phyloP scores from a whole-genome alignment of 2,113 vertebrate genomes.

The Psilopogon haemacephalus region DNA sequence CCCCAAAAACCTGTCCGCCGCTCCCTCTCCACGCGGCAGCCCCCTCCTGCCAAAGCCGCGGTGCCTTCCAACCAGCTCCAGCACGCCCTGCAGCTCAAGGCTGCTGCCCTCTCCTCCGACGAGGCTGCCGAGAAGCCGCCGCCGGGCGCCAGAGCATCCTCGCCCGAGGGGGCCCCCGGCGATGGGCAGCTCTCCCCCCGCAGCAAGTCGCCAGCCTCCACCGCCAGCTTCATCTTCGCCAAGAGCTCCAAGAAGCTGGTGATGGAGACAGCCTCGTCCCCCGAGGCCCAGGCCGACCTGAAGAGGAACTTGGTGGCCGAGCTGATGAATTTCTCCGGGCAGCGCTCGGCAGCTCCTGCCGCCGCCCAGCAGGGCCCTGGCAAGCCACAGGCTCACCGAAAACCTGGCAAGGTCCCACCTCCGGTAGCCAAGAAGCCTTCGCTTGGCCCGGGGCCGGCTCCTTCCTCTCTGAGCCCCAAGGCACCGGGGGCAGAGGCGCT shows the following conservation, averaged over 20 bases:
- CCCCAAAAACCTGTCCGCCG: conserved; percentile 89
- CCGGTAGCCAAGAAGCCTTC: conserved; percentile 91
- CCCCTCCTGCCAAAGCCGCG: conserved; percentile 40
- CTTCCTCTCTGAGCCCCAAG: conserved; percentile 8
- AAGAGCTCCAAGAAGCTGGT: conserved; percentile 85
- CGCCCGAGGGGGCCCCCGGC: not conserved
- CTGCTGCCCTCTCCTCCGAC: conserved; percentile 74
- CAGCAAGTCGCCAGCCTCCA: conserved; percentile 82
- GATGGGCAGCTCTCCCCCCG: conserved; percentile 64
- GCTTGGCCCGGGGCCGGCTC: not conserved
- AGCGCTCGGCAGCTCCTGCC: conserved; percentile 30
- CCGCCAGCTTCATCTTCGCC: conserved; percentile 93
- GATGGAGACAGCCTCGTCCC: conserved; percentile 75
- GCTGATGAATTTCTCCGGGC: conserved; percentile 78
- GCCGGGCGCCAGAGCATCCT: not conserved
- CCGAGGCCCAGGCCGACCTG: conserved; percentile 73
- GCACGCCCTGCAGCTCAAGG: conserved; percentile 84
- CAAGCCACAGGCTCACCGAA: conserved; percentile 64
- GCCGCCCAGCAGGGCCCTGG: not conserved
- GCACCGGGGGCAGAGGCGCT: not conserved
- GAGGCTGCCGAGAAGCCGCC: conserved; percentile 35
- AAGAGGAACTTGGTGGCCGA: conserved; percentile 82
- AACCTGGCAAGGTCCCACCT: conserved; percentile 83
- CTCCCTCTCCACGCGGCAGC: conserved; percentile 78
- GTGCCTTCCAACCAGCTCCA: conserved; percentile 81